Percentiles rank a stretch among this genome's conserved stretches.
Evolutionary conservation across 2,888 invertebrate species (phyloP).

Genomic region (Notodonta ziczac): DNA sequence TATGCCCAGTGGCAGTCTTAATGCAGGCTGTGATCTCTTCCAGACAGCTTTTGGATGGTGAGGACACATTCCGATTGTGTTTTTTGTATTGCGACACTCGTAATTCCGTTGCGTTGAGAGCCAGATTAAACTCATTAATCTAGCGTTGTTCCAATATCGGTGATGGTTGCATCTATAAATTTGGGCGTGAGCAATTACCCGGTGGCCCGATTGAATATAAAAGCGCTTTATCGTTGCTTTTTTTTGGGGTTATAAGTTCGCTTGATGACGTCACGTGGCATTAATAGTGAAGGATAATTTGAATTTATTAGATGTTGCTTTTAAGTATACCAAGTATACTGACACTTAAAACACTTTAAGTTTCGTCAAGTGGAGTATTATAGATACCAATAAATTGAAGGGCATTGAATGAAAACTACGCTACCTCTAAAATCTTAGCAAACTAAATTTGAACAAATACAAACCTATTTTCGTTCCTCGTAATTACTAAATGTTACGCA

Average conservation of each 20-base stretch:
- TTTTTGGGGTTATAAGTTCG: conserved; percentile 1
- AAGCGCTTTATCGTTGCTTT: conserved; percentile 47
- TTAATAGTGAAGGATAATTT: not conserved
- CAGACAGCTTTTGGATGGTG: no score
- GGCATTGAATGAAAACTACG: not conserved
- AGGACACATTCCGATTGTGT: not conserved
- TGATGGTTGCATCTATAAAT: conserved; percentile 55
- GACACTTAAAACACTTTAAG: no score
- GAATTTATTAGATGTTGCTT: no score
- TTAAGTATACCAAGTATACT: no score
- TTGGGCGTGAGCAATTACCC: conserved; percentile 55
- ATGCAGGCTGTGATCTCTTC: no score
- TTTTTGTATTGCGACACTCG: not conserved
- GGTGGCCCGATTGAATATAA: conserved; percentile 41
- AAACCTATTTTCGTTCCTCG: not conserved
- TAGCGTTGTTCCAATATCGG: conserved; percentile 58
- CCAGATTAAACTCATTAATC: conserved; percentile 63
- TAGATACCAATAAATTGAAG: no score
- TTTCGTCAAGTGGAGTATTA: no score
- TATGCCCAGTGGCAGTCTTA: no score
- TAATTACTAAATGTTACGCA: conserved; percentile 3
- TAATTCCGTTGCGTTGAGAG: not conserved
- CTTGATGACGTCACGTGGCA: not conserved
- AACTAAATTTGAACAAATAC: not conserved
- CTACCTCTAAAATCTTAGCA: not conserved